Base-by-base conservation (phyloP, 1,140 invertebrate genomes). In the Paraescarpia echinospica region DNA sequence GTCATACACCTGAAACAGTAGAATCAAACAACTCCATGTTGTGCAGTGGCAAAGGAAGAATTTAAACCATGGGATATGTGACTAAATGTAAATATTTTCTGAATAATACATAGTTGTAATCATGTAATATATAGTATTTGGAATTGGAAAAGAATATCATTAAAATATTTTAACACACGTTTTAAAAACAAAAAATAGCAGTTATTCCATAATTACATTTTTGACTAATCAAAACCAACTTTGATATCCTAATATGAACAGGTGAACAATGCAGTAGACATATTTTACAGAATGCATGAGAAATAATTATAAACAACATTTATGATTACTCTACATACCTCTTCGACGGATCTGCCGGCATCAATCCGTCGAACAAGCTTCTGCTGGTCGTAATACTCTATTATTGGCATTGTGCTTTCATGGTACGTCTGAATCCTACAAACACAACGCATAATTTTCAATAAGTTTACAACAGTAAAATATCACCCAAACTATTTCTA, bases 371-470 rank as follows among this genome's bases (percentile, higher is more conserved):
- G 97, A 0, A 99, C 98, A 41, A 99, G 96, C 89, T 97, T 97
- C 51, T 96, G 94, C 35, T 97, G 94, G 41, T 98, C 97, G 94
- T 98, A 99, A 95, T 98, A 96, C 35, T 99, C 96, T 91, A 99
- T 98, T 94, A 99, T 99, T 1, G 99, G 99, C 96, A 99, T 97
- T 0, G 99, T 99, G 93, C 99, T 98, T 94, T 97, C 98, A 14
- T 97, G 96, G 95, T 99, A 99, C 0, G 98, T 99, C 92, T 97
- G 96, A 93, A 99, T 98, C 93, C 96, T 96, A 94, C 33, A 89
- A 35, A 48, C 33, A 35, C 34, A 91, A 33, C 18, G 89, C 14
- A 90, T n/a, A 6, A 34, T 31, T 14, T 51, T 34, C n/a, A 0
- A 12, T 6, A 33, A 12, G 89, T 90, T 34, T 33, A 34, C 35